Base-by-base conservation (phyloP, 2,797 vertebrate species). In the Luscinia megarhynchos region DNA sequence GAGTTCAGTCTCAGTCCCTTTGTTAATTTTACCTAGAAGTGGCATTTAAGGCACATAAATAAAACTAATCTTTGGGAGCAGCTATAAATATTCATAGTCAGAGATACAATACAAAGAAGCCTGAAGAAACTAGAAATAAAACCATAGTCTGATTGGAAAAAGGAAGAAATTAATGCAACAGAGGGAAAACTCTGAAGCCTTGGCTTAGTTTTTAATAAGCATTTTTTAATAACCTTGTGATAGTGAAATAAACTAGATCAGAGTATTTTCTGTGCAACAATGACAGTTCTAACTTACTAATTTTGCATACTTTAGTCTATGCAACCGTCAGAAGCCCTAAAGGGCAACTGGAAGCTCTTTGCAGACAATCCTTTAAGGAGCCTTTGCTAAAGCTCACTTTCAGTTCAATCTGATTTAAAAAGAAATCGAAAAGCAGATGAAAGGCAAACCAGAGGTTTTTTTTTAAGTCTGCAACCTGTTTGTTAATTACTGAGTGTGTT, bases 221-320 rank as follows among this genome's bases (percentile, higher is more conserved):
- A 87, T 85, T 80, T 85, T 80, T 91, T 69, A 87, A 92, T 61
- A 76, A 68, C n/a, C 15, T 62, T 75, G n/a, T 79, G 58, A 74
- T 79, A 91, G 92, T 62, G 50, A 90, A 94, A 94, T 84, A 93
- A 91, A 92, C 19, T 34, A 85, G 51, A 93, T 84, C 27, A 88
- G 87, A 81, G 50, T 54, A 76, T 75, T 93, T 51, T 55, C 27
- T 79, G 53, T 29, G 7, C n/a, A 88, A 70, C 41, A 79, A 62
- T 29, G 68, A 66, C 34, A 57, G 51, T 73, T 88, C 51, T 70
- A 66, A 82, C 24, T 70, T 64, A 51, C 9, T 92, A 70, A 69
- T 90, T 94, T 91, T 57, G n/a, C 57, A 27, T 58, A 73, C 58
- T 85, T 77, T 72, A 75, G 29, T 50, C 55, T 48, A 32, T 10